Evolutionary conservation across 2,113 vertebrate species (phyloP).

Genomic region (Leptobrachium ailaonicum): DNA sequence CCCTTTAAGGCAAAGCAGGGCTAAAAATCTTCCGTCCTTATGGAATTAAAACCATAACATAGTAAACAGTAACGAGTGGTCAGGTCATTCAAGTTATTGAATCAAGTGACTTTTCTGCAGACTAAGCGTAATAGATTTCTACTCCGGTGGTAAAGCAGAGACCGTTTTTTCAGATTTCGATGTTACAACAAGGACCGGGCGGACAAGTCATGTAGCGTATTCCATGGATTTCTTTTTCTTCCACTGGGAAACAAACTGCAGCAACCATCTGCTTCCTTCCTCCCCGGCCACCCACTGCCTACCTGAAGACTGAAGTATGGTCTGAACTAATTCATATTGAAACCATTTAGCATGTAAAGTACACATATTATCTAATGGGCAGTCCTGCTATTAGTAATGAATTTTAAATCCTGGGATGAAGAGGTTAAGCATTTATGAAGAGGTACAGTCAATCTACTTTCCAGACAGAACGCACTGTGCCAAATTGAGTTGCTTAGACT

Average conservation of each 20-base stretch:
- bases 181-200: too few relatives aligned
- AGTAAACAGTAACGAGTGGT: too few relatives aligned
- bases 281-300: slow-evolving; percentile 12
- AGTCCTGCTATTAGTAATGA: neutral
- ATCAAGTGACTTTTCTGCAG: too few relatives aligned
- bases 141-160: too few relatives aligned
- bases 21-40: too few relatives aligned
- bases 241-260: too few relatives aligned
- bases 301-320: neutral
- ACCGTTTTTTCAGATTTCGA: too few relatives aligned
- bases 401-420: neutral
- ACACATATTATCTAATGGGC: slow-evolving; percentile 9
- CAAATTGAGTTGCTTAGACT: neutral
- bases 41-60: too few relatives aligned
- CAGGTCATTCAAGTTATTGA: slow-evolving; percentile 11
- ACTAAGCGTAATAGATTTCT: too few relatives aligned
- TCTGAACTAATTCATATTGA: slow-evolving; percentile 1
- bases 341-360: neutral
- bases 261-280: neutral
- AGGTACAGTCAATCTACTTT: neutral
- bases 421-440: neutral
- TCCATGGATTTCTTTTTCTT: neutral
- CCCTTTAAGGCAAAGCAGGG: too few relatives aligned
- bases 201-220: neutral
- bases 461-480: neutral